These are phyloP conservation scores for Onychostoma macrolepis DNA, from an alignment of 2,113 vertebrate genomes.

Conservation along the genomic window DNA sequence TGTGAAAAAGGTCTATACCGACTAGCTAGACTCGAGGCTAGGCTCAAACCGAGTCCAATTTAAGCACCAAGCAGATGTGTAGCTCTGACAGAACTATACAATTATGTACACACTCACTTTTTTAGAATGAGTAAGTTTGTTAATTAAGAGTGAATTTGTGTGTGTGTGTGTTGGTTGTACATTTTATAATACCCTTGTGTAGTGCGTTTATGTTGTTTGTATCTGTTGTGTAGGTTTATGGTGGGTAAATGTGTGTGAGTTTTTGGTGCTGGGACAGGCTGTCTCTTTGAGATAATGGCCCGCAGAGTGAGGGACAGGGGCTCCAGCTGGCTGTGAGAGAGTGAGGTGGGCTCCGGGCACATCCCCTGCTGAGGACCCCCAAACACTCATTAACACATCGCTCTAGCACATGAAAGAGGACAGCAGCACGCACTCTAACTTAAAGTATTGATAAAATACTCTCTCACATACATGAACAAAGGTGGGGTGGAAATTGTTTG, in stretches of 20 bases:
- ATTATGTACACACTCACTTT: too few relatives aligned
- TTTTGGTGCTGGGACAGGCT: slow-evolving; percentile 71
- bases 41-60: too few relatives aligned
- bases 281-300: slow-evolving; percentile 78
- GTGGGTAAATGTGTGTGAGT: slow-evolving; percentile 48
- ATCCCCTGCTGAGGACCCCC: slow-evolving; percentile 39
- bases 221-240: neutral
- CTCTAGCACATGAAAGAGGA: slow-evolving; percentile 26
- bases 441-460: slow-evolving; percentile 50
- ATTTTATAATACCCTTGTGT: slow-evolving; percentile 26
- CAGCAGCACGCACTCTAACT: slow-evolving; percentile 19
- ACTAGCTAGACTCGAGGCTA: too few relatives aligned
- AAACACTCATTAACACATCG: slow-evolving; percentile 51
- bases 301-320: slow-evolving; percentile 63
- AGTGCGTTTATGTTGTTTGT: slow-evolving; percentile 40
- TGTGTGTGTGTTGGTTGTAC: slow-evolving; percentile 29
- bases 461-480: slow-evolving; percentile 21
- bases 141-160: slow-evolving; percentile 28
- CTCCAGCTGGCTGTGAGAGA: slow-evolving; percentile 58
- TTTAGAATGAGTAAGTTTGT: too few relatives aligned
- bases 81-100: too few relatives aligned
- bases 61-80: too few relatives aligned
- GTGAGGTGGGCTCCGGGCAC: slow-evolving; percentile 54
- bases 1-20: too few relatives aligned
- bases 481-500: slow-evolving; percentile 37